Base-by-base conservation (phyloP, 2,888 invertebrate species). In the Eueremaeus valkanovi region DNA sequence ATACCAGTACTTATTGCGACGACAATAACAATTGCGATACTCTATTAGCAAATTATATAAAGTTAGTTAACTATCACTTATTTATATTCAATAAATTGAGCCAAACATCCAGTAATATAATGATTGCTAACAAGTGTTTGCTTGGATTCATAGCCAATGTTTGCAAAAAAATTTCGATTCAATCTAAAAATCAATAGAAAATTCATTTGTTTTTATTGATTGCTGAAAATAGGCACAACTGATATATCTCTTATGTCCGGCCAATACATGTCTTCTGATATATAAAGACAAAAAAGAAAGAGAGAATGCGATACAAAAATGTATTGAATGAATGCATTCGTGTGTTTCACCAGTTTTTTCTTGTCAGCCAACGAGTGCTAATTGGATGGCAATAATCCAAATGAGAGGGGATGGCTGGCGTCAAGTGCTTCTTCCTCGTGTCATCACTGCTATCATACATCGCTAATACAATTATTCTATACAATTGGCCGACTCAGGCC, bases 371-470 rank as follows among this genome's bases (percentile, higher is more conserved):
- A 31, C 11, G 16, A 18, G 40, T 21, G 21, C 33, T 29, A 66
- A 66, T 66, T n/a, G 21, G 33, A 66, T 36, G 31, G 33, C 40
- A 66, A 63, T 66, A 66, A 66, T 66, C 33, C 66, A 66, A 66
- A 66, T 66, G 66, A 66, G 66, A 66, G 40, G n/a, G n/a, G 66
- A 66, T 13, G 66, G 13, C 40, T 40, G 8, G 33, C 36, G 66
- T 66, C 66, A 66, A 66, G 66, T 66, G 66, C 6, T 66, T n/a
- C n/a, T n/a, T n/a, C 13, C 66, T 66, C 66, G 24, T 31, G 36
- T 66, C 40, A 66, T 33, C 5, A 21, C 31, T 66, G 66, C 31
- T 66, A 33, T 66, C 21, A 66, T 66, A 66, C 21, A 36, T 6
- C n/a, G 8, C 40, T 66, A 66, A 66, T 66, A 33, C 66, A 66